These are phyloP conservation scores for Larimichthys polyactis DNA, from an alignment of 2,113 vertebrate genomes.

Conservation along the genomic window DNA sequence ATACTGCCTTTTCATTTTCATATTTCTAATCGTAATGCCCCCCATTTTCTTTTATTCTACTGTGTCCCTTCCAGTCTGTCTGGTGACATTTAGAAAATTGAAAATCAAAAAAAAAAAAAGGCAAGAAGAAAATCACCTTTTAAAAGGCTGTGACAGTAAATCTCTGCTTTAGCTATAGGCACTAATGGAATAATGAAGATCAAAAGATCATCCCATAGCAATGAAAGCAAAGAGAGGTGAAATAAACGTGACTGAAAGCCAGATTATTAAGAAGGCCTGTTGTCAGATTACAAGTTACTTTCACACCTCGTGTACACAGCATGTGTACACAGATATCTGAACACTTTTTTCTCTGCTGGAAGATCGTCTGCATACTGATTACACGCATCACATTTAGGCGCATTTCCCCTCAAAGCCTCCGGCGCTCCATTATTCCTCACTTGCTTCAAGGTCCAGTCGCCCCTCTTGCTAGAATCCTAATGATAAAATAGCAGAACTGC, in stretches of 20 bases:
- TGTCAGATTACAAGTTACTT: background rate
- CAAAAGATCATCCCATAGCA: background rate
- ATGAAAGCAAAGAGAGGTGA: background rate
- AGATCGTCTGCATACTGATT: conserved; percentile 30
- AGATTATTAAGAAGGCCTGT: background rate
- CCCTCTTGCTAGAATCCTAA: conserved; percentile 42
- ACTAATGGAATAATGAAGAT: background rate
- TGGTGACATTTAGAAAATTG: conserved; percentile 48
- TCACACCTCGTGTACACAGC: conserved; percentile 1
- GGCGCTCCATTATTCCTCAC: conserved; percentile 38
- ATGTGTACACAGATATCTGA: conserved; percentile 34
- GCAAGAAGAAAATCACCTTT: background rate
- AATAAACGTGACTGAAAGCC: background rate
- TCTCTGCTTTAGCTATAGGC: background rate
- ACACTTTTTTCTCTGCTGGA: conserved; percentile 10
- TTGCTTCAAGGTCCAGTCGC: conserved; percentile 37
- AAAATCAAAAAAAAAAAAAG: conserved; percentile 14
- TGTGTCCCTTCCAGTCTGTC: background rate
- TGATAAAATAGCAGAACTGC: conserved; percentile 38
- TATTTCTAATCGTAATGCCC: background rate
- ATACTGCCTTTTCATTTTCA: background rate
- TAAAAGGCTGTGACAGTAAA: background rate
- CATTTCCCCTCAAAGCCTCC: conserved; percentile 25
- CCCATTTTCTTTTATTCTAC: background rate
- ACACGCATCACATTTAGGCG: background rate